Evolutionary conservation across 1,140 invertebrate genomes (phyloP).

Genomic region (Phocides pigmalion): DNA sequence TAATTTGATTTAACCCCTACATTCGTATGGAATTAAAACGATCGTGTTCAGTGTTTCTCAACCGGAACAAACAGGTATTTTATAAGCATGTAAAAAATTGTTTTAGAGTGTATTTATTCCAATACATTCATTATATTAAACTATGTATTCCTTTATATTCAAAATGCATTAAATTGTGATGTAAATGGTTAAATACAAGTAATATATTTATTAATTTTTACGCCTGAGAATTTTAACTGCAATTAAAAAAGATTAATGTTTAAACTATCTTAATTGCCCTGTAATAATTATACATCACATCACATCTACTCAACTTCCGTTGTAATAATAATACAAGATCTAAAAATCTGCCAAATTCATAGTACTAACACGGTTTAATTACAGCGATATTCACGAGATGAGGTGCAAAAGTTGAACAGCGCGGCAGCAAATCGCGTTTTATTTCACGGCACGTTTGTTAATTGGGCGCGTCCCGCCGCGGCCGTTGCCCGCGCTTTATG

Average conservation of each 20-base stretch:
- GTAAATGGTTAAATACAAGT: too few relatives aligned
- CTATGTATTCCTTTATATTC: too few relatives aligned
- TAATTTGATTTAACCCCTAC: conserved; percentile 35
- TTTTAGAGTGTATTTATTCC: not conserved
- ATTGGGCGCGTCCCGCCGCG: conserved; percentile 3
- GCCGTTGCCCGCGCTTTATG: not conserved
- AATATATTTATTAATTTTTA: too few relatives aligned
- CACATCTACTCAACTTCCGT: too few relatives aligned
- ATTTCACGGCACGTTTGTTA: conserved; percentile 24
- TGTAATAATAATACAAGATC: not conserved
- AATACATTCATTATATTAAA: too few relatives aligned
- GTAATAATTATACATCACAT: too few relatives aligned
- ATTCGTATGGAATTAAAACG: conserved; percentile 34
- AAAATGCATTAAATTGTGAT: too few relatives aligned
- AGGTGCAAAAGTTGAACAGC: not conserved
- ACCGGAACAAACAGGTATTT: not conserved
- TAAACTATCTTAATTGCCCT: too few relatives aligned
- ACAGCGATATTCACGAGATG: not conserved
- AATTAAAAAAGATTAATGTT: too few relatives aligned
- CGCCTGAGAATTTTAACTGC: too few relatives aligned
- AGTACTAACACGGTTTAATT: not conserved
- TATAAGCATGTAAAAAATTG: not conserved
- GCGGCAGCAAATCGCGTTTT: conserved; percentile 15
- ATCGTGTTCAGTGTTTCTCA: conserved; percentile 11
- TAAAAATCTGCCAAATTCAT: not conserved